A percentile compares a stretch with the other conserved stretches of the same genome.
These are phyloP conservation scores for Tragelaphus eurycerus DNA, from an alignment of 2,797 vertebrate species.

Conservation along the genomic window DNA sequence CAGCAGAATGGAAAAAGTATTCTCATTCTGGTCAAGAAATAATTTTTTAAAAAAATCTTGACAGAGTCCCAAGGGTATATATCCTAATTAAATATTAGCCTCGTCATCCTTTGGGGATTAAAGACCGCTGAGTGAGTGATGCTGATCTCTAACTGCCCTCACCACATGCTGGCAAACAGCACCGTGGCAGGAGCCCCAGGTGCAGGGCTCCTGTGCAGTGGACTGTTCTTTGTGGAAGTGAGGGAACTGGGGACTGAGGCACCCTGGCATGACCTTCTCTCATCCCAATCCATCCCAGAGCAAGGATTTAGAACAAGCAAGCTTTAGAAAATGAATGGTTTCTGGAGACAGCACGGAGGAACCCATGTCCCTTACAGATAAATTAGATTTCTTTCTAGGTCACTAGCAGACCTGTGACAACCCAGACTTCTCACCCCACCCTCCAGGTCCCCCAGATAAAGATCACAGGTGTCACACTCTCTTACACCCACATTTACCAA, in stretches of 20 bases:
- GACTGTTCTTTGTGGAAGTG: background rate
- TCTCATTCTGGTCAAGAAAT: background rate
- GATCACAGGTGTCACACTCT: background rate
- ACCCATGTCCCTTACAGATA: background rate
- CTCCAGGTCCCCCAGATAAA: background rate
- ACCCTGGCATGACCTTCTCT: slow-evolving; percentile 66
- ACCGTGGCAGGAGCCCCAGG: slow-evolving; percentile 69
- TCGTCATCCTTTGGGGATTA: slow-evolving; percentile 33
- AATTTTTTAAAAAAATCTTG: background rate
- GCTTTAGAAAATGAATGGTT: background rate
- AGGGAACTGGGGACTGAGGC: slow-evolving; percentile 65
- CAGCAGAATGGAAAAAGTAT: background rate
- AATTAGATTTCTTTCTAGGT: background rate
- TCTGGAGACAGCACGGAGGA: slow-evolving; percentile 8
- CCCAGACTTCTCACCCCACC: background rate
- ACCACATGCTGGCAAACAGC: slow-evolving; percentile 58
- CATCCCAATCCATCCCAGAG: slow-evolving; percentile 58
- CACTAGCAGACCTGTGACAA: background rate
- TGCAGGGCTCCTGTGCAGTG: slow-evolving; percentile 47
- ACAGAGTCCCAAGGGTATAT: slow-evolving; percentile 36
- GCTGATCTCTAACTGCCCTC: slow-evolving; percentile 36
- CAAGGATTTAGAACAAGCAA: slow-evolving; percentile 20
- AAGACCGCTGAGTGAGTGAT: slow-evolving; percentile 18
- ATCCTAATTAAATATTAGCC: background rate
- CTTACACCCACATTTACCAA: background rate